Base-by-base conservation (phyloP, 2,797 vertebrate genomes). In the Buphagus erythrorhynchus region DNA sequence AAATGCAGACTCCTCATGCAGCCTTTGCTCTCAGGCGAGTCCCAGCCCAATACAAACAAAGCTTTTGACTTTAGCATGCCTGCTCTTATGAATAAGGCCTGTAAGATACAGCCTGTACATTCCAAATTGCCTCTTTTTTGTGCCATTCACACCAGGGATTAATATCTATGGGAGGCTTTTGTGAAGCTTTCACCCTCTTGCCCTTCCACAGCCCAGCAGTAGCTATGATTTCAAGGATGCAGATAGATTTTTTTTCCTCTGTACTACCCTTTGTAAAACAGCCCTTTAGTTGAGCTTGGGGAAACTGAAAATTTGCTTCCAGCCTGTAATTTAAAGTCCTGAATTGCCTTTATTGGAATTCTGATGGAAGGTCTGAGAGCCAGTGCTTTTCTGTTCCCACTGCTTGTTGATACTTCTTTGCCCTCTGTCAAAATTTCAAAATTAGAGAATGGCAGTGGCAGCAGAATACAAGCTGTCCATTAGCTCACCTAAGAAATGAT, bases 401-500 rank as follows among this genome's bases (percentile, higher is more conserved):
- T 81, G 43, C 43, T 5, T 20, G 43, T 29, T 86, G 63, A 45
- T 86, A 62, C 8, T 77, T 91, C 49, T 67, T 43, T 95, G 35
- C 61, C 76, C 62, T 88, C 71, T 75, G 67, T 81, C 91, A 93
- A 93, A 90, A 78, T 84, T 62, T 92, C 54, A 54, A 52, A 88
- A 75, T 48, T 16, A 43, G 42, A 88, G 81, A 95, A 92, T 65
- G 61, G 83, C 75, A 90, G 59, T 2, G 8, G 63, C 74, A 2
- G 5, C 24, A 61, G 71, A 69, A 80, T 54, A 68, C 38, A 82
- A 69, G 57, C 49, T 58, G 35, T 82, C 77, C 61, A 42, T 83
- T 90, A 79, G 55, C 61, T 93, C 84, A 96, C 94, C 94, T 97
- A 88, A 78, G 90, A 91, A 96, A 93, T 76, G 54, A 87, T 11